Evolutionary conservation across 2,888 invertebrate genomes (phyloP).

Genomic region (Andricus quercusramuli): DNA sequence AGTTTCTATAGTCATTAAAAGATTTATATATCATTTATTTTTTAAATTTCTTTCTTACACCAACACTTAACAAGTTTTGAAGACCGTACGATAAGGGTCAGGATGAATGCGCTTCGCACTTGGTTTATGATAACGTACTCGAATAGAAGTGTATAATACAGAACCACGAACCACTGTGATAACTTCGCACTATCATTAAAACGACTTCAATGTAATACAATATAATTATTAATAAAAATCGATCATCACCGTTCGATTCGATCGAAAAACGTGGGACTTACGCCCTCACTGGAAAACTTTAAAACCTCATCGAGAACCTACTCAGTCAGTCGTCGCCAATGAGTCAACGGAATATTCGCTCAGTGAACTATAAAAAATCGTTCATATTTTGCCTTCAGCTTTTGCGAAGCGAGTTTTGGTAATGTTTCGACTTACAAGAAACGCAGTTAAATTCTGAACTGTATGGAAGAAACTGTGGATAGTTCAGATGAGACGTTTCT

Average conservation of each 20-base stretch:
- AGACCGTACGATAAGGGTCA: constrained; percentile 23
- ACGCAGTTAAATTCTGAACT: constrained; percentile 15
- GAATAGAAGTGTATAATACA: constrained; percentile 40
- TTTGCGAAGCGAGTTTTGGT: constrained; percentile 24
- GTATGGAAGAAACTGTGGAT: constrained; percentile 43
- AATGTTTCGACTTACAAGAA: constrained; percentile 14
- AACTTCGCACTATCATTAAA: constrained; percentile 29
- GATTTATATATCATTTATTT: not conserved
- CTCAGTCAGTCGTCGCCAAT: constrained; percentile 33
- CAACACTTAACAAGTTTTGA: not conserved
- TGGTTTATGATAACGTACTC: constrained; percentile 22
- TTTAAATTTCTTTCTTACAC: not conserved
- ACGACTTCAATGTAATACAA: constrained; percentile 20
- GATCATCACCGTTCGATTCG: not conserved
- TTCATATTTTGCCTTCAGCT: constrained; percentile 22
- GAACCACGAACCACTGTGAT: constrained; percentile 25
- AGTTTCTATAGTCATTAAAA: not conserved
- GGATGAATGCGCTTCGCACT: constrained; percentile 17
- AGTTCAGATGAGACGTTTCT: not conserved
- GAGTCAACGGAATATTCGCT: constrained; percentile 34
- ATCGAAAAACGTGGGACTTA: constrained; percentile 22
- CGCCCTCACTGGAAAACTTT: constrained; percentile 12
- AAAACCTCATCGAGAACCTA: constrained; percentile 37
- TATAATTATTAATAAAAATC: constrained; percentile 25
- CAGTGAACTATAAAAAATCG: constrained; percentile 36